phyloP scores from a whole-genome alignment of 1,140 invertebrate genomes.

The Eulimnadia texana region DNA sequence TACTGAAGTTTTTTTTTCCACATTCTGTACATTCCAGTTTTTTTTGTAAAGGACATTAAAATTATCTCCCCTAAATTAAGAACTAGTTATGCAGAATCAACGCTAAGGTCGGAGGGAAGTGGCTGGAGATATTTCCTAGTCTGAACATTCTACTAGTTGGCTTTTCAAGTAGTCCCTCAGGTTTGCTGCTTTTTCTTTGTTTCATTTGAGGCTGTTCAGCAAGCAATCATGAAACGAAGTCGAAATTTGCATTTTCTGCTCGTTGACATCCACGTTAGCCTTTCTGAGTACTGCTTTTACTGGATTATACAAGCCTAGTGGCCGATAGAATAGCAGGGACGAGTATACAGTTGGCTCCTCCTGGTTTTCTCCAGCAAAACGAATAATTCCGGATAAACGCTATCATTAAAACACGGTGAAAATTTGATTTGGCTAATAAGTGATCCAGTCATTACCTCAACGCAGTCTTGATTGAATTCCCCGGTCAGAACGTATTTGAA shows the following conservation, averaged over 20 bases:
- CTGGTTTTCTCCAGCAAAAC: background rate
- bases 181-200: background rate
- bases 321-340: background rate
- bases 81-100: background rate
- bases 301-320: background rate
- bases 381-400: background rate
- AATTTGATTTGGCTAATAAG: background rate
- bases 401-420: background rate
- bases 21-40: background rate
- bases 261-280: background rate
- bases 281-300: background rate
- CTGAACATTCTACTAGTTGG: background rate
- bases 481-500: background rate
- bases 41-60: background rate
- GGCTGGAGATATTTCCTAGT: background rate
- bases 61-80: background rate
- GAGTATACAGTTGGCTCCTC: background rate
- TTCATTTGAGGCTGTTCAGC: background rate
- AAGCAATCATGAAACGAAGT: background rate
- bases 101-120: background rate
- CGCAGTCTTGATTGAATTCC: conserved; percentile 2
- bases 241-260: background rate
- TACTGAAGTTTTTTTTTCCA: background rate
- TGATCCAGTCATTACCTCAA: background rate
- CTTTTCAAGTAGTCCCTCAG: background rate